Evolutionary conservation across 2,888 invertebrate genomes (phyloP).

Genomic region (Nebria salina): DNA sequence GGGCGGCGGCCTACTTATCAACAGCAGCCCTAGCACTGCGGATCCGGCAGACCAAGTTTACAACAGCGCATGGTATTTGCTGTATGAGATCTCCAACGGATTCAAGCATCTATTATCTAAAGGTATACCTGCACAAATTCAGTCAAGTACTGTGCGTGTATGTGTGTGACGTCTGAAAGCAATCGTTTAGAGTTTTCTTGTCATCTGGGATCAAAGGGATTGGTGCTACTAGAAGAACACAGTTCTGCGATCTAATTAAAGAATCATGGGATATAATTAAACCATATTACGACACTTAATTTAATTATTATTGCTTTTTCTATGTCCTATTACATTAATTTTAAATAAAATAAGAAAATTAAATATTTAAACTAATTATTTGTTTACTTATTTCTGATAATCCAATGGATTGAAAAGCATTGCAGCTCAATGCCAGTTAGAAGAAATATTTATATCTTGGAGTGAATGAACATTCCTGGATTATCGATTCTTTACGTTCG

Average conservation of each 20-base stretch:
- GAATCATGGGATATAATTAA: not conserved
- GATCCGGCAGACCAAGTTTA: not conserved
- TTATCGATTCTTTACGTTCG: not conserved
- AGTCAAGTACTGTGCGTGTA: not conserved
- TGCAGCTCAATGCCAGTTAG: too few species aligned
- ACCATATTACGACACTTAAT: too few species aligned
- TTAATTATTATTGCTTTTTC: too few species aligned
- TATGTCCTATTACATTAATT: too few species aligned
- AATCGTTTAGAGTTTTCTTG: not conserved
- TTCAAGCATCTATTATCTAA: not conserved
- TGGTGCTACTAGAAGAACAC: not conserved
- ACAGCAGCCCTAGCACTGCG: not conserved
- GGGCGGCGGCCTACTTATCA: conserved; percentile 15
- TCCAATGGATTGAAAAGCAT: too few species aligned
- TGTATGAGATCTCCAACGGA: not conserved
- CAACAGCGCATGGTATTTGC: too few species aligned
- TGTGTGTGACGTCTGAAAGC: not conserved
- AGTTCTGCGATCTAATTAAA: not conserved
- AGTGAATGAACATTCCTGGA: not conserved
- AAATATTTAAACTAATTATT: too few species aligned
- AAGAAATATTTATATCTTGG: not conserved
- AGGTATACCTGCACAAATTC: not conserved
- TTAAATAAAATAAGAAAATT: too few species aligned
- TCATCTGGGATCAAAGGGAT: not conserved
- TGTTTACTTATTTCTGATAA: too few species aligned